These are phyloP conservation scores for Frieseomelitta varia DNA, from an alignment of 1,140 invertebrate species.

Conservation along the genomic window DNA sequence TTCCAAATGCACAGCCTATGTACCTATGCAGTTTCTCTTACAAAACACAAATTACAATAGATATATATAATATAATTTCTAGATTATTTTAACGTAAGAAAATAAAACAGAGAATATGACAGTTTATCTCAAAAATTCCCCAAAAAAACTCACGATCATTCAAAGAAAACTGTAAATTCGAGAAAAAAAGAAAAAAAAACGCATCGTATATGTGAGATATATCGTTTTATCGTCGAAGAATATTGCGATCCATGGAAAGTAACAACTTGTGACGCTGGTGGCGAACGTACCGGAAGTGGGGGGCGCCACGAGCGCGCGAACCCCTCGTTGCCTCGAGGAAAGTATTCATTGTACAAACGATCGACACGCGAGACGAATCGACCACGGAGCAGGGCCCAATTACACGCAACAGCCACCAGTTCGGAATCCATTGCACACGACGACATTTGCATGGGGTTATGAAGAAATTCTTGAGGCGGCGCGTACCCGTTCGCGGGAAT, in stretches of 20 bases:
- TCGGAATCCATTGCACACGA: conserved; percentile 59
- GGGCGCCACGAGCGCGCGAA: background rate
- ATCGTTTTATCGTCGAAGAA: background rate
- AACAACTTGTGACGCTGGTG: background rate
- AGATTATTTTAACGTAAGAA: no score
- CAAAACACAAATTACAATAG: no score
- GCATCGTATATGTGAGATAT: no score
- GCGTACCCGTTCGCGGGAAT: conserved; percentile 70
- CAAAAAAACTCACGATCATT: no score
- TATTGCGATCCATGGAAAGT: background rate
- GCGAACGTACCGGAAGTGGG: background rate
- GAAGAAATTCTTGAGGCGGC: conserved; percentile 74
- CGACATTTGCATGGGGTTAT: conserved; percentile 76
- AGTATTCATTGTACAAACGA: conserved; percentile 23
- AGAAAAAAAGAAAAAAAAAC: no score
- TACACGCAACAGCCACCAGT: conserved; percentile 36
- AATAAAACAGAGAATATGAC: no score
- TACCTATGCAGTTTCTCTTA: no score
- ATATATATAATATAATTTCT: no score
- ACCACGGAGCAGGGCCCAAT: conserved; percentile 14
- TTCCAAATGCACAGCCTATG: no score
- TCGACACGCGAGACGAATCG: conserved; percentile 41
- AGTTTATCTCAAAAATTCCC: no score
- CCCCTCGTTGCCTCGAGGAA: background rate
- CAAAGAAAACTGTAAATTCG: no score